Evolutionary conservation across 37 sponge, comb jelly and placozoan species (phyloP).

Genomic region (Corticium candelabrum): DNA sequence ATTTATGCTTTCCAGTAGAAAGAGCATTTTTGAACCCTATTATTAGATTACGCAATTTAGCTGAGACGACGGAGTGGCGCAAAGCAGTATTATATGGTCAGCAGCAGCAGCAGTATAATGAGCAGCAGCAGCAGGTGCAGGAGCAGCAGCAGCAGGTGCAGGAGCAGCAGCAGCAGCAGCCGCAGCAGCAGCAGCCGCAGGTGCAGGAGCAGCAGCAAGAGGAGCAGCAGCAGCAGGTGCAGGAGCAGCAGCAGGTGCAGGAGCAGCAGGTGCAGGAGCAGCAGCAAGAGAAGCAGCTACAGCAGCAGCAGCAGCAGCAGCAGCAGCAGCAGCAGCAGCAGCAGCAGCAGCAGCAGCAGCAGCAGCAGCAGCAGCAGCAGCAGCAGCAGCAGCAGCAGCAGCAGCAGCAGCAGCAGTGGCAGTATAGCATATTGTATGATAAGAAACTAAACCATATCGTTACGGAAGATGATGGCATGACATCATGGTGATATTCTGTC

Average conservation of each 20-base stretch:
- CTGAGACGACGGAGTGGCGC: too few species aligned
- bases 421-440: too few species aligned
- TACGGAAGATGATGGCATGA: too few species aligned
- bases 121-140: neutral
- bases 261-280: neutral
- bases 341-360: neutral
- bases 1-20: too few species aligned
- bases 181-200: neutral
- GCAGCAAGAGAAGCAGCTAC: neutral
- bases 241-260: neutral
- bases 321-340: neutral
- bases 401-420: neutral
- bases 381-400: neutral
- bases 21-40: too few species aligned
- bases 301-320: neutral
- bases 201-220: neutral
- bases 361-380: neutral
- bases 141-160: neutral
- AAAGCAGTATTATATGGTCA: too few species aligned
- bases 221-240: neutral
- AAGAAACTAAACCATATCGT: too few species aligned
- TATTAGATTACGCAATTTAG: too few species aligned
- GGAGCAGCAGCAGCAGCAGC: neutral
- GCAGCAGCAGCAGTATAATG: neutral
- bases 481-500: too few species aligned